Percentiles rank a stretch among this genome's conserved stretches.
These are phyloP conservation scores for Chydorus sphaericus DNA, from an alignment of 2,888 invertebrate genomes.

Conservation along the genomic window DNA sequence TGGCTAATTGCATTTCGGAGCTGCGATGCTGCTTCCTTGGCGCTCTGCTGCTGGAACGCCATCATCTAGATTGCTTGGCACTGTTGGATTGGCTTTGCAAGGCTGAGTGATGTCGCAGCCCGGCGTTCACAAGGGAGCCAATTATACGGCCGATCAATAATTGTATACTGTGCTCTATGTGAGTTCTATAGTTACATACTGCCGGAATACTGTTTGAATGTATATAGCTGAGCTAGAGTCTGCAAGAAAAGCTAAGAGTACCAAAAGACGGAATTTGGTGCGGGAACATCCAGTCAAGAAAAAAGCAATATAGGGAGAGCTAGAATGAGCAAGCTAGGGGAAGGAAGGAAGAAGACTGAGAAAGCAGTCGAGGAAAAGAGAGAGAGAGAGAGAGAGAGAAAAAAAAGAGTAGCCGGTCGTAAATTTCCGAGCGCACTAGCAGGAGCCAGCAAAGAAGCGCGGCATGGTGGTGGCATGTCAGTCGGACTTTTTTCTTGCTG, in stretches of 20 bases:
- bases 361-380: too few relatives aligned
- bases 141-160: constrained; percentile 1
- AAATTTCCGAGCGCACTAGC: neutral
- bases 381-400: neutral
- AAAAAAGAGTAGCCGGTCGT: constrained; percentile 5
- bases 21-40: neutral
- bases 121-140: neutral
- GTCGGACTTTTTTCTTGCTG: neutral
- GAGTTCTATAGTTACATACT: neutral
- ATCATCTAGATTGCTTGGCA: constrained; percentile 4
- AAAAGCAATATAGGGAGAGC: neutral
- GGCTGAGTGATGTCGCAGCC: neutral
- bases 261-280: neutral
- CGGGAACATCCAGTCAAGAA: neutral
- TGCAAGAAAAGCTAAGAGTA: neutral
- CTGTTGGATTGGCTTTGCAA: constrained; percentile 1
- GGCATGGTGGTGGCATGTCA: neutral
- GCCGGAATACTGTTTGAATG: neutral
- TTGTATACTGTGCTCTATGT: neutral
- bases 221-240: neutral
- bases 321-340: neutral
- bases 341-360: too few relatives aligned
- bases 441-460: too few relatives aligned
- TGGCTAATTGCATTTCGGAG: constrained; percentile 1
- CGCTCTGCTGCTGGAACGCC: neutral